Evolutionary conservation across 2,797 vertebrate genomes (phyloP), one percentile per base, ranked within the genome.

Genomic region (Myotis planiceps): DNA sequence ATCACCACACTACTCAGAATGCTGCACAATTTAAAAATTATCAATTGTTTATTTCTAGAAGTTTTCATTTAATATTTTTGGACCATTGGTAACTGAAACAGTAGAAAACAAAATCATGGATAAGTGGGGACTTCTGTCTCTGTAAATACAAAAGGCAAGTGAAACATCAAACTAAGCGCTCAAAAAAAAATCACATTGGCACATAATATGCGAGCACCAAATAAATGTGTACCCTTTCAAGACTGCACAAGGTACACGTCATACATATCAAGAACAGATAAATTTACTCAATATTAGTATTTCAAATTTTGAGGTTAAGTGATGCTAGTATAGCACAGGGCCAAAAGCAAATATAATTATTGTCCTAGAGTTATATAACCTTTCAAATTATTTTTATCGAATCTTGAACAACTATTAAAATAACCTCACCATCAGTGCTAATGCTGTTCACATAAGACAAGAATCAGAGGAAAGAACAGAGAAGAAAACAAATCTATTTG

Each of bases 331-430:
- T 9, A 87, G 29, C 3, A 12, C 15, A 94, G 16, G 2, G 8
- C 9, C 34, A 65, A 94, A 92, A 86, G 23, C 34, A 79, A 95
- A 9, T 18, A 93, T 0, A 42, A 15, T 45, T 21, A 86, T 0
- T 60, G 19, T 25, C 15, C 27, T 53, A 94, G 3, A 60, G 14
- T 14, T 29, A 66, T 34, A 75, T 37, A 78, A 68, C 3, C 2
- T 87, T 87, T 83, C n/a, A 91, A 88, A 87, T 16, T 49, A 83
- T 78, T 90, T 94, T 90, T 47, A 42, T 14, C 19, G 47, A 87
- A 84, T 74, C 21, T 85, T 49, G 37, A 85, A 69, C 23, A 66
- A 39, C 45, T 75, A 65, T 39, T 91, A 85, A 92, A 82, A 82
- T 27, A 92, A 53, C 1, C 10, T 71, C 15, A 87, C 32, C 2